Percentiles rank a stretch among this genome's conserved stretches.
Conservation (phyloP, 2,113 vertebrate species). For the Microtus montanus region DNA sequence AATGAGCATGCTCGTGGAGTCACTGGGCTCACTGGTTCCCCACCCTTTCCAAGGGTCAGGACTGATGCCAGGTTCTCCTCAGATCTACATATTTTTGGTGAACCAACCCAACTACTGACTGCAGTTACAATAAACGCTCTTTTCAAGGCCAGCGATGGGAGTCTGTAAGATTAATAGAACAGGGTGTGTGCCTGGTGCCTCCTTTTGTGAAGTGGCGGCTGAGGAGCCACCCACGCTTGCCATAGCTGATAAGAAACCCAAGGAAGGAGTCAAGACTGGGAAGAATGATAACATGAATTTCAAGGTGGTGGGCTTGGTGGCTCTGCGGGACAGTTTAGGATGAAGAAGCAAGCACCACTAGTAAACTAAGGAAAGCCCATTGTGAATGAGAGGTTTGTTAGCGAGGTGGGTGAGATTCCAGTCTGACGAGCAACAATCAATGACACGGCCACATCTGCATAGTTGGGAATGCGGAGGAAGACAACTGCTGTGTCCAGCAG, state of each 20-base stretch:
- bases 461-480: too few species aligned
- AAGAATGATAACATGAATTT: background rate
- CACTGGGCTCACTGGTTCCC: background rate
- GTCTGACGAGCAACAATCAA: too few species aligned
- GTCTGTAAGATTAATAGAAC: background rate
- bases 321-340: background rate
- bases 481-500: background rate
- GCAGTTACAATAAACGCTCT: background rate
- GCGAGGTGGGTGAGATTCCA: background rate
- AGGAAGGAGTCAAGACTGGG: background rate
- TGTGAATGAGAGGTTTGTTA: too few species aligned
- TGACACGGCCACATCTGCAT: too few species aligned
- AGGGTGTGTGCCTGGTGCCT: background rate
- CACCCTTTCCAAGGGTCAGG: background rate
- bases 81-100: background rate
- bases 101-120: background rate
- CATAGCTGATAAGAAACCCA: background rate
- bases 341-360: too few species aligned
- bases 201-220: background rate
- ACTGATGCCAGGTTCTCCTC: background rate
- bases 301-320: background rate
- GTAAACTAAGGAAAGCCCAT: background rate
- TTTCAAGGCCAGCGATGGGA: conserved; percentile 27
- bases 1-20: background rate
- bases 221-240: background rate